phyloP scores from a whole-genome alignment of 2,797 vertebrate genomes.

The Karalla daura region DNA sequence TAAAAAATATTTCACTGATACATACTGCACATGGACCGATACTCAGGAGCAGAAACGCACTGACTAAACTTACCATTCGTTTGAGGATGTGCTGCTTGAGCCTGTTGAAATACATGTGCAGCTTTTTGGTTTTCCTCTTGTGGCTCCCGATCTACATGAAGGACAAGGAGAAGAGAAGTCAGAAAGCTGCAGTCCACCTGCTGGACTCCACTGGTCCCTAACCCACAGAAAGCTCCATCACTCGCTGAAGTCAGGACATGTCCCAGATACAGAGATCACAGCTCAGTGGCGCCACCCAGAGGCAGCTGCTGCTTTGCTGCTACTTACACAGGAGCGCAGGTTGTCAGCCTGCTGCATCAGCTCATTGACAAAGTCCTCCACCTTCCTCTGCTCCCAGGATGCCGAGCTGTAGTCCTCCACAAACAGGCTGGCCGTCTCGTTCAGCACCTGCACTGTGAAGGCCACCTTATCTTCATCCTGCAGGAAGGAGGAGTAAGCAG shows the following conservation, averaged over 20 bases:
- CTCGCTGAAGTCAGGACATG: too few relatives aligned
- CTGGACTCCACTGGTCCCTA: too few relatives aligned
- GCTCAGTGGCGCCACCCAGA: too few relatives aligned
- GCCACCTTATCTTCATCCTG: conserved; percentile 61
- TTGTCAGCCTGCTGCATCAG: conserved; percentile 52
- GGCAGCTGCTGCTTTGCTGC: too few relatives aligned
- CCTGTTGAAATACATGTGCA: conserved; percentile 69
- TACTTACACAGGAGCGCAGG: conserved; percentile 73
- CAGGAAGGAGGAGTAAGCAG: neutral
- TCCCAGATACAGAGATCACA: too few relatives aligned
- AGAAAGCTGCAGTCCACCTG: neutral
- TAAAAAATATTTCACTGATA: neutral
- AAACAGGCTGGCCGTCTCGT: conserved; percentile 58
- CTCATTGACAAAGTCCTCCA: conserved; percentile 59
- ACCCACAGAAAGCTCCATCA: neutral
- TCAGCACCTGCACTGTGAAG: conserved; percentile 65
- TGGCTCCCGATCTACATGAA: conserved; percentile 32
- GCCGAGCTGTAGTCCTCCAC: conserved; percentile 45
- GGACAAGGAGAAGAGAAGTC: neutral
- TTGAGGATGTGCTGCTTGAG: conserved; percentile 48
- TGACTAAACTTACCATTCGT: conserved; percentile 46
- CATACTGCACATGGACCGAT: neutral
- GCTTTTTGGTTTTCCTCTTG: conserved; percentile 54
- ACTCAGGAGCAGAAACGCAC: conserved; percentile 1
- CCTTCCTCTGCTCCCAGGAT: conserved; percentile 59